Conservation (phyloP, 2,797 vertebrate genomes). For the Cirrhinus mrigala region DNA sequence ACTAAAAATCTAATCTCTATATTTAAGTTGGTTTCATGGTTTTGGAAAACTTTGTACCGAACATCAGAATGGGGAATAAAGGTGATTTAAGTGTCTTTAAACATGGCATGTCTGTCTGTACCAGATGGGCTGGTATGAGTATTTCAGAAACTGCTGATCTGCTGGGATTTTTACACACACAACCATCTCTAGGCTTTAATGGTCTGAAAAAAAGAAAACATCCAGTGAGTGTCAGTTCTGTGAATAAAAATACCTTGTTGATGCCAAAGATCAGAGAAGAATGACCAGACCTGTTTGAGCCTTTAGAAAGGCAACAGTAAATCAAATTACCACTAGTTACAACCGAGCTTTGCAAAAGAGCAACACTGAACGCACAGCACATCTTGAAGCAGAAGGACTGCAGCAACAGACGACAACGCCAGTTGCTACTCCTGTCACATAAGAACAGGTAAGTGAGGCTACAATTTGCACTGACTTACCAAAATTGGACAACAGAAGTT, state of each 20-base stretch:
- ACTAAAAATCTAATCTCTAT: background rate
- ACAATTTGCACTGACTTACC: background rate
- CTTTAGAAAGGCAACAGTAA: conserved; percentile 18
- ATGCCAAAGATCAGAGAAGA: conserved; percentile 52
- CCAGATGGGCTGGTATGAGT: background rate
- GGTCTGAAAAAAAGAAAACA: background rate
- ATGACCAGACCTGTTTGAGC: conserved; percentile 35
- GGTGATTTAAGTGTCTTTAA: background rate
- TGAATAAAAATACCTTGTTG: conserved; percentile 37
- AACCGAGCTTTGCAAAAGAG: background rate
- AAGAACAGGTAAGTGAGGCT: background rate
- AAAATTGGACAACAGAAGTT: background rate
- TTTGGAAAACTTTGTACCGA: background rate
- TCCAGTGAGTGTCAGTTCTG: conserved; percentile 26
- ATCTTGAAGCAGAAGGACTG: background rate
- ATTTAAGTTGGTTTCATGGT: background rate
- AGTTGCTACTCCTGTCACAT: background rate
- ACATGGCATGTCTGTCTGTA: background rate
- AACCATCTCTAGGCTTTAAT: background rate
- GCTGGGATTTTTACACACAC: background rate
- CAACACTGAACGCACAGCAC: background rate
- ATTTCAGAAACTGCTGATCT: background rate
- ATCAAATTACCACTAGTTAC: background rate
- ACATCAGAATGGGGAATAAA: background rate
- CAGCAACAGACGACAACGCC: background rate